Percentiles rank a stretch among this genome's conserved stretches.
Conservation (phyloP, 53 echinoderm and acorn worm genomes). For the Crossaster papposus region DNA sequence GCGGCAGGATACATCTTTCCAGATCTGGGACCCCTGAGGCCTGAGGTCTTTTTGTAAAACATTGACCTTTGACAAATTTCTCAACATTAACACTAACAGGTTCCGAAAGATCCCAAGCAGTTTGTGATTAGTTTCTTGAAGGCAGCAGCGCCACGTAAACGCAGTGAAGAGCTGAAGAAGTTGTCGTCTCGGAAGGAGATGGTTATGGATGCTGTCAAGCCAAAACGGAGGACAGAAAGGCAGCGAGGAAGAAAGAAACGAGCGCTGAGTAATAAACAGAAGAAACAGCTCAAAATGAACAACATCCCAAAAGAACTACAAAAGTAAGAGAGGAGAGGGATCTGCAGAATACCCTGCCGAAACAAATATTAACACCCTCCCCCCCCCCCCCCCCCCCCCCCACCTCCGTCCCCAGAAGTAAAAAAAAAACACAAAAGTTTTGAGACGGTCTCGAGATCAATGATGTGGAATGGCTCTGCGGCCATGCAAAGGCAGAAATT, state of each 20-base stretch:
- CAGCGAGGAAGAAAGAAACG: slow-evolving; percentile 69
- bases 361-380: no score
- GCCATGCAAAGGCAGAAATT: neutral
- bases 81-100: slow-evolving; percentile 8
- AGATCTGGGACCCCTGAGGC: no score
- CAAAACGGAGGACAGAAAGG: slow-evolving; percentile 15
- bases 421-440: no score
- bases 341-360: no score
- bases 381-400: no score
- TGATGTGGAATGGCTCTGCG: no score
- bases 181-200: slow-evolving; percentile 39
- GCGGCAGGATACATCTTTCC: no score
- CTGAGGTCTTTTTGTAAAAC: no score
- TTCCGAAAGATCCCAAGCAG: slow-evolving; percentile 54
- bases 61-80: neutral
- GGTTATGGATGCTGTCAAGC: slow-evolving; percentile 41
- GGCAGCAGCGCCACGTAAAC: slow-evolving; percentile 32
- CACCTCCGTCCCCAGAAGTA: no score
- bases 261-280: slow-evolving; percentile 72
- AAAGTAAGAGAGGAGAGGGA: slow-evolving; percentile 58
- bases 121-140: slow-evolving; percentile 62
- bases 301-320: slow-evolving; percentile 87
- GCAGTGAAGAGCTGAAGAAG: slow-evolving; percentile 20
- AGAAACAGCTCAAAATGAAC: slow-evolving; percentile 77
- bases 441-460: no score